Percentiles rank a stretch among this genome's conserved stretches.
phyloP scores from a whole-genome alignment of 2,888 invertebrate species.

The Pyrocoelia pectoralis region DNA sequence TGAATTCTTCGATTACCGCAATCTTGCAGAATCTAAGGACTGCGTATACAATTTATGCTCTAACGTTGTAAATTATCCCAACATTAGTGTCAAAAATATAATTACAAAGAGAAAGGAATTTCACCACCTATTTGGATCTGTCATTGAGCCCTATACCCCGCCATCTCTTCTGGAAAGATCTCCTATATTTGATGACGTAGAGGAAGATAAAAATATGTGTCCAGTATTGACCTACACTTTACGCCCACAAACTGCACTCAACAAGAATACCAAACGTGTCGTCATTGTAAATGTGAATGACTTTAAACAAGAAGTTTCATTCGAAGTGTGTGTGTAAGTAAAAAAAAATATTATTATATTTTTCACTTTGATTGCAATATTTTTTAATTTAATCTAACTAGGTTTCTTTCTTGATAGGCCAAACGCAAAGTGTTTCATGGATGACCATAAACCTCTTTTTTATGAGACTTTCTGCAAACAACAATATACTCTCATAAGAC shows the following conservation, averaged over 20 bases:
- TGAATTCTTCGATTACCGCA: background rate
- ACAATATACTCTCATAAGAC: constrained; percentile 35
- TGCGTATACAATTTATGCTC: constrained; percentile 23
- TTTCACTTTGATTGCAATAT: no score
- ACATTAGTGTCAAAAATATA: background rate
- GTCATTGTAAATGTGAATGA: constrained; percentile 26
- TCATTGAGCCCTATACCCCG: constrained; percentile 20
- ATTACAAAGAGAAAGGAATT: constrained; percentile 19
- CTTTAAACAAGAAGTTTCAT: constrained; percentile 24
- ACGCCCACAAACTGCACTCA: constrained; percentile 21
- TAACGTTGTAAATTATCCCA: constrained; percentile 25
- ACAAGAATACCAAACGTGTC: constrained; percentile 12
- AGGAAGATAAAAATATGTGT: constrained; percentile 28
- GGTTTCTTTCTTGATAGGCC: constrained; percentile 15
- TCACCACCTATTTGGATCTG: constrained; percentile 22
- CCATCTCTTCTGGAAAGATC: constrained; percentile 16
- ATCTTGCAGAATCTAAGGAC: background rate
- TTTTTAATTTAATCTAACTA: background rate
- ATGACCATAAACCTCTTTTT: constrained; percentile 29
- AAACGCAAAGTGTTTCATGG: constrained; percentile 25
- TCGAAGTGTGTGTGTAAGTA: constrained; percentile 31
- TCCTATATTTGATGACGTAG: background rate
- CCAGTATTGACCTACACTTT: constrained; percentile 14
- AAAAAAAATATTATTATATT: no score
- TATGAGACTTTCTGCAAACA: constrained; percentile 40